Evolutionary conservation across 2,888 invertebrate species (phyloP).

Genomic region (Syrista parreyssii): DNA sequence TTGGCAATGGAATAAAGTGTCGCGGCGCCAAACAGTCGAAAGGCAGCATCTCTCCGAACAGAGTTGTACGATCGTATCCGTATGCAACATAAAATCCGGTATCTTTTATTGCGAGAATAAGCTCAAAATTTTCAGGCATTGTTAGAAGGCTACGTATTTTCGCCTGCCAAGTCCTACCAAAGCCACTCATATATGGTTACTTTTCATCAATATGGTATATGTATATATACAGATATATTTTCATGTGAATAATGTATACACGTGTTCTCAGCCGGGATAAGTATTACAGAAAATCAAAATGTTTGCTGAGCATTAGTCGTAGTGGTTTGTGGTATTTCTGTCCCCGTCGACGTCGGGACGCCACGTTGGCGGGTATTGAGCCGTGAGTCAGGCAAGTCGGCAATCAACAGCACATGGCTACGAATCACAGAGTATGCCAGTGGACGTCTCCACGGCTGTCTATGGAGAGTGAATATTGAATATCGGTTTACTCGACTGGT

Average conservation of each 20-base stretch:
- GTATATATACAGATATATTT: too few species aligned
- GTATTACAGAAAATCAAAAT: constrained; percentile 43
- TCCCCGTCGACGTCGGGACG: not conserved
- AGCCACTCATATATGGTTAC: not conserved
- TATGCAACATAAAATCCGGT: not conserved
- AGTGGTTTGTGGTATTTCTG: not conserved
- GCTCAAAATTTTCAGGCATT: not conserved
- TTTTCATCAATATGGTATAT: too few species aligned
- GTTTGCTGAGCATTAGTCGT: constrained; percentile 42
- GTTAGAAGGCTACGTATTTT: not conserved
- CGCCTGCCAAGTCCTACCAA: not conserved
- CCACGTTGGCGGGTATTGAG: not conserved
- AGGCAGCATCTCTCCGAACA: not conserved
- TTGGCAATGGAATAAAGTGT: not conserved
- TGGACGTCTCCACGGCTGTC: constrained; percentile 51
- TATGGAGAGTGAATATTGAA: constrained; percentile 49
- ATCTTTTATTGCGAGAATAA: not conserved
- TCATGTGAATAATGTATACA: too few species aligned
- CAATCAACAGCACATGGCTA: constrained; percentile 46
- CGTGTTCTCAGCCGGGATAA: too few species aligned
- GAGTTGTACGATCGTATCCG: not conserved
- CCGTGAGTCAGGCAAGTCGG: constrained; percentile 27
- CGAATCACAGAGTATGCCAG: constrained; percentile 20
- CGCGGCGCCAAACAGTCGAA: not conserved
- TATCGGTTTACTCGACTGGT: constrained; percentile 37